Evolutionary conservation across 2,888 invertebrate species (phyloP), one percentile per base, ranked within the genome.

Genomic region (Drosophila anceps): DNA sequence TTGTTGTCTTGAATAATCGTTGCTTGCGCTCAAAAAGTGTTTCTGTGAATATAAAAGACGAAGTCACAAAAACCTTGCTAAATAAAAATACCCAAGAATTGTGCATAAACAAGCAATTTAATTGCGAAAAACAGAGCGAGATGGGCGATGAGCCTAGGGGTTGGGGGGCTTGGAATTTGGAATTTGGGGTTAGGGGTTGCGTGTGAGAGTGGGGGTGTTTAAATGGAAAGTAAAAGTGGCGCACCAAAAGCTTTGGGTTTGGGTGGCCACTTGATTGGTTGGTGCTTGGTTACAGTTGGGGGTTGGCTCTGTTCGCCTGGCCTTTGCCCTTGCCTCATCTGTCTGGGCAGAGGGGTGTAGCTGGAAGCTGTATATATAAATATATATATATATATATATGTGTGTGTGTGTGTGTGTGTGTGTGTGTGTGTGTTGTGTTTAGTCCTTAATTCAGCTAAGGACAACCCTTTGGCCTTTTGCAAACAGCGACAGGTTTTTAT

Each of bases 21-120:
- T 88, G 84, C 89, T 90, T 89, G 91, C 90, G 91, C 82, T 92
- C 90, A 91, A 91, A 85, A 91, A 91, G 90, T 92, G 90, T 92
- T 91, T 92, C 91, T 91, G 92, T 15, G 87, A 80, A 91, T 77
- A 78, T 20, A 79, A 31, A 75, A 78, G 70, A 73, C 53, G 71
- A 71, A 69, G 71, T 68, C 82, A 70, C 62, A 71, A 65, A n/a
- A 65, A 70, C 46, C 58, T 69, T 53, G 51, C 70, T 57, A 53
- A 67, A 79, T 58, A 44, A 55, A 72, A 66, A 50, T 43, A 31
- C 44, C 37, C 27, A 79, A 55, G 53, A 55, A 41, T 58, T 44
- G 24, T 53, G 54, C 24, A 73, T 61, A 79, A 79, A 48, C 69
- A 54, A 37, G 46, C 53, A 51, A 64, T 72, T 68, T 46, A 64